Evolutionary conservation across 2,888 invertebrate species (phyloP), one percentile per base, ranked within the genome.

Genomic region (Boloria selene): DNA sequence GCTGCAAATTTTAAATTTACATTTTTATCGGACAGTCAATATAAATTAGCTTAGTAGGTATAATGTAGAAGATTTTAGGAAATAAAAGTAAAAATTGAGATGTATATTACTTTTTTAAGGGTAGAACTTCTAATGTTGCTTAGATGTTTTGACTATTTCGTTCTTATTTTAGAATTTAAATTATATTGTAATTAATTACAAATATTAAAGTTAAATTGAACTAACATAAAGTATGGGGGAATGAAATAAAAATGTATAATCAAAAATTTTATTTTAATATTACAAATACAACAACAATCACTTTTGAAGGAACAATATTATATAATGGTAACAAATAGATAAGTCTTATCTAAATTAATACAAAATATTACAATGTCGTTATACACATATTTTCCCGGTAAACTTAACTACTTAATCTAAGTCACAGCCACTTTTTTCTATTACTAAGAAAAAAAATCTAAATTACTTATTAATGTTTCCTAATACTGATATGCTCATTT

Each of bases 381-480:
- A 67, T 61, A 18, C 55, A 64, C 42, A 61, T 38, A 16, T 18
- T 17, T 10, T 50, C 17, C 10, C 14, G 31, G 54, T 62, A n/a
- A 42, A 65, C 26, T 60, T 52, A 38, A 52, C 52, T 53, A 61
- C 47, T 58, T 58, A 66, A 61, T 64, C 45, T 70, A 70, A 72
- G 52, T 75, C 74, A 75, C 74, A 75, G 74, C 75, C 74, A 66
- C 71, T 52, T 56, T 50, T 64, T 18, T 5, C 17, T 64, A 22
- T n/a, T 58, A n/a, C 13, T 61, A 61, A 26, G 16, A 61, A 44
- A 44, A 44, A 51, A 64, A 14, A 16, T 38, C 17, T 38, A 31
- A 61, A 54, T 18, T 58, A 18, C 49, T 65, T 13, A 13, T 18
- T 60, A 51, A 26, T 53, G 51, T 64, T 52, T 65, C 50, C 65